Evolutionary conservation across 35 echinoderm and acorn worm genomes (phyloP).

Genomic region (Anneissia japonica): DNA sequence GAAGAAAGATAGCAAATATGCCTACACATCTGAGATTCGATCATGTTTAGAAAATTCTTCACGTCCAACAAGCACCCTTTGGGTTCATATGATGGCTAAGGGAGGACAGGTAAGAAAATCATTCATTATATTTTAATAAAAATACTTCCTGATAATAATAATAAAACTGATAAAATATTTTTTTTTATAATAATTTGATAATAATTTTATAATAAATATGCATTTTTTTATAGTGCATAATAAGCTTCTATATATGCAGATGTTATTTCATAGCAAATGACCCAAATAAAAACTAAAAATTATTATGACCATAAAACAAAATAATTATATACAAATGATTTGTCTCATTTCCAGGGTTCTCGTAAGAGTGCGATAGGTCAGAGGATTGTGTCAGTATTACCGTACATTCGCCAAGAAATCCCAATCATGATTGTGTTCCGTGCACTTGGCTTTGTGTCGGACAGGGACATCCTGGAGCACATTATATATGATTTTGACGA

Average conservation of each 20-base stretch:
- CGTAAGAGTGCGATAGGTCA: conserved; percentile 97
- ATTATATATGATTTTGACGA: conserved; percentile 99
- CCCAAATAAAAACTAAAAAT: too few relatives aligned
- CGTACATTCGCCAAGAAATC: conserved; percentile 89
- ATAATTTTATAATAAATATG: too few relatives aligned
- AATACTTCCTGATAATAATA: too few relatives aligned
- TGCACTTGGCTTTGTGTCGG: conserved; percentile 89
- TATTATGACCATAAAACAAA: too few relatives aligned
- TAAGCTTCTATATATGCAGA: too few relatives aligned
- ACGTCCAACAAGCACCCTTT: conserved; percentile 93
- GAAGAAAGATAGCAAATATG: conserved; percentile 94
- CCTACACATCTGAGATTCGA: conserved; percentile 90
- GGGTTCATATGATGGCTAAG: conserved; percentile 96
- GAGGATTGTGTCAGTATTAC: conserved; percentile 62
- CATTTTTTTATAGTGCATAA: too few relatives aligned
- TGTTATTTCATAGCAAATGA: too few relatives aligned
- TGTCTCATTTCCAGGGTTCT: conserved; percentile 48
- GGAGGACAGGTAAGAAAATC: conserved; percentile 67
- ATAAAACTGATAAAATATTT: too few relatives aligned
- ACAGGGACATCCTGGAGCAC: conserved; percentile 95
- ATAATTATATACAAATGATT: too few relatives aligned
- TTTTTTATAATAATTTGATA: too few relatives aligned
- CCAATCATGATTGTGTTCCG: conserved; percentile 98
- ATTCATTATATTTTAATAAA: too few relatives aligned
- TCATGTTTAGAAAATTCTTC: conserved; percentile 95